Conservation (phyloP, 2,113 vertebrate genomes). For the Donacobius atricapilla region DNA sequence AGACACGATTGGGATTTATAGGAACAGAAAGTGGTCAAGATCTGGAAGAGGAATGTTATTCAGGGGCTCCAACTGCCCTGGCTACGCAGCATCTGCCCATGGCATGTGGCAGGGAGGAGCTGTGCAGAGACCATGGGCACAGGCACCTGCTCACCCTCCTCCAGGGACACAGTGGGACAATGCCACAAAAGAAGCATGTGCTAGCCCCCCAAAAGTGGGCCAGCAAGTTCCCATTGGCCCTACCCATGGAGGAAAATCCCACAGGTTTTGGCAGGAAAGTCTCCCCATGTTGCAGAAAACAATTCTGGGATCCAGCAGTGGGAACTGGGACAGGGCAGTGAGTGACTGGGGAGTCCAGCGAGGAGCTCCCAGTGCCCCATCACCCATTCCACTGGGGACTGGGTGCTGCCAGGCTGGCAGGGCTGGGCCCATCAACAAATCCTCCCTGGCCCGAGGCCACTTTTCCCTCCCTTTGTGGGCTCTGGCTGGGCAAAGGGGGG, state of each 20-base stretch:
- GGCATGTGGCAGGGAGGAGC: neutral
- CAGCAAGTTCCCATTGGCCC: fast-evolving
- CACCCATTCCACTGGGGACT: neutral
- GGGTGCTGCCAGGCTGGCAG: neutral
- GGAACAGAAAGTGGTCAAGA: neutral
- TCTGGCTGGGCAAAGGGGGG: neutral
- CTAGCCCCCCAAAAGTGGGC: neutral
- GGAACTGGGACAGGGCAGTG: neutral
- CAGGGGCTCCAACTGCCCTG: neutral
- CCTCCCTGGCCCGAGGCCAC: fast-evolving
- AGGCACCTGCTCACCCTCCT: neutral
- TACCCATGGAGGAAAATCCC: neutral
- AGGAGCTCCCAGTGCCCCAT: neutral
- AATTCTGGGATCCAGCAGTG: neutral
- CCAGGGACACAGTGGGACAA: fast-evolving
- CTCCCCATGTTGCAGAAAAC: fast-evolving
- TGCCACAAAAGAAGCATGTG: fast-evolving
- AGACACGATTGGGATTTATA: neutral
- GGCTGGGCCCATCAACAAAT: neutral
- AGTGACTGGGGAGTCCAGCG: fast-evolving
- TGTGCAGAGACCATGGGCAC: fast-evolving
- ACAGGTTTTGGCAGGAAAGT: neutral
- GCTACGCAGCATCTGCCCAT: fast-evolving
- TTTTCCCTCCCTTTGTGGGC: neutral
- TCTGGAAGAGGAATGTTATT: neutral